Conservation (phyloP, 2,888 invertebrate genomes). For the Tribolium freemani region DNA sequence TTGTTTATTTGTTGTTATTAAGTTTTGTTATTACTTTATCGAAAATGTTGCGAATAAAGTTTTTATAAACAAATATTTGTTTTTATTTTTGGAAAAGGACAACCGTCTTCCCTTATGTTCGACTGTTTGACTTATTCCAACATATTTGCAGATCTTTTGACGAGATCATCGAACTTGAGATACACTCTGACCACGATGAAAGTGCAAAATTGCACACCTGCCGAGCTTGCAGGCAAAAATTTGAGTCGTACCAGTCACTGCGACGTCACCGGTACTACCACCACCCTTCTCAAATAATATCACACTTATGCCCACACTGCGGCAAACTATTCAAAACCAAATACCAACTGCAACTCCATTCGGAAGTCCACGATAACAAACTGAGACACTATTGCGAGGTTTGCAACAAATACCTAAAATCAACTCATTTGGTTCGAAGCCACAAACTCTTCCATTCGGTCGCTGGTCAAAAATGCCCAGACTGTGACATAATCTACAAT, state of each 20-base stretch:
- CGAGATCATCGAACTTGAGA: neutral
- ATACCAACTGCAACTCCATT: constrained; percentile 21
- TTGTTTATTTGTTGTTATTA: too few relatives aligned
- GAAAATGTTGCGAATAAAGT: neutral
- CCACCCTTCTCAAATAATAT: neutral
- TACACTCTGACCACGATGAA: neutral
- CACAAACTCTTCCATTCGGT: constrained; percentile 39
- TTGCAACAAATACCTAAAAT: constrained; percentile 69
- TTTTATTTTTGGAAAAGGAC: neutral
- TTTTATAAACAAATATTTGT: neutral
- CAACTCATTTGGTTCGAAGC: constrained; percentile 62
- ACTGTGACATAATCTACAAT: neutral
- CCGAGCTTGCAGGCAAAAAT: neutral
- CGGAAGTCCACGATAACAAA: constrained; percentile 52
- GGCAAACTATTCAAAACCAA: constrained; percentile 9
- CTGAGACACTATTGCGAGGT: constrained; percentile 67
- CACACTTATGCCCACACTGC: constrained; percentile 12
- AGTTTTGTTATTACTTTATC: too few relatives aligned
- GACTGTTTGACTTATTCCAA: neutral
- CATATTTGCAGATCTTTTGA: neutral
- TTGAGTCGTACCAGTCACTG: neutral
- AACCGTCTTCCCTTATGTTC: neutral
- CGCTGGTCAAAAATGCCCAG: neutral
- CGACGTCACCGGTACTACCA: neutral
- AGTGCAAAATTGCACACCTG: neutral